Base-by-base conservation (phyloP, 2,888 invertebrate species). In the Eupeodes luniger region DNA sequence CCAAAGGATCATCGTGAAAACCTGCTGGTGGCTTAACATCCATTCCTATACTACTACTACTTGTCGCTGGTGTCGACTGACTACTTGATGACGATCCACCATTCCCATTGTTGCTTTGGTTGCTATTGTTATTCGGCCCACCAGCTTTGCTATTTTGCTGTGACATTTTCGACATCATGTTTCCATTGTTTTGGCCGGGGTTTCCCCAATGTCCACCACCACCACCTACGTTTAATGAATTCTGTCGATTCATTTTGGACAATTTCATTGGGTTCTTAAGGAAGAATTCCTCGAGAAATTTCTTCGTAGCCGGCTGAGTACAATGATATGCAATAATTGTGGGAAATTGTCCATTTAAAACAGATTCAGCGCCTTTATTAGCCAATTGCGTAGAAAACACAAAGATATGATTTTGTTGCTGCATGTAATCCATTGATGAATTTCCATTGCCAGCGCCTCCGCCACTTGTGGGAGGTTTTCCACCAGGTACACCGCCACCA, bases 331-430 rank as follows among this genome's bases (percentile, higher is more conserved):
- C 97, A 91, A 99, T 98, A 91, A 99, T 98, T 74, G 98, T 97
- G 91, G 97, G 96, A 93, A 96, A 98, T 91, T 98, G 97, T 3
- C 98, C 98, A 88, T 96, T 96, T 87, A 98, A 94, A 14, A 99
- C 98, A 14, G 97, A 96, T 91, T 99, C 98, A 0, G 99, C 99
- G 6, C 98, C 98, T 92, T 98, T 97, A 94, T 99, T 99, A 5
- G 99, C 99, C 94, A 98, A 94, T 91, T 96, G 95, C 10, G 99
- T 99, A 34, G 98, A 98, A 94, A 99, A 99, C 91, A 99, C 99
- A 95, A 98, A 99, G 93, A 99, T 98, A 94, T 99, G 98, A 94
- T 98, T 98, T 94, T 99, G 98, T 94, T 99, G 98, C 94, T 98
- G 98, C 97, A 97, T 96, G 91, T 97, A 97, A 79, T 93, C 93